Base-by-base conservation (phyloP, 2,113 vertebrate genomes). In the Brienomyrus brachyistius region DNA sequence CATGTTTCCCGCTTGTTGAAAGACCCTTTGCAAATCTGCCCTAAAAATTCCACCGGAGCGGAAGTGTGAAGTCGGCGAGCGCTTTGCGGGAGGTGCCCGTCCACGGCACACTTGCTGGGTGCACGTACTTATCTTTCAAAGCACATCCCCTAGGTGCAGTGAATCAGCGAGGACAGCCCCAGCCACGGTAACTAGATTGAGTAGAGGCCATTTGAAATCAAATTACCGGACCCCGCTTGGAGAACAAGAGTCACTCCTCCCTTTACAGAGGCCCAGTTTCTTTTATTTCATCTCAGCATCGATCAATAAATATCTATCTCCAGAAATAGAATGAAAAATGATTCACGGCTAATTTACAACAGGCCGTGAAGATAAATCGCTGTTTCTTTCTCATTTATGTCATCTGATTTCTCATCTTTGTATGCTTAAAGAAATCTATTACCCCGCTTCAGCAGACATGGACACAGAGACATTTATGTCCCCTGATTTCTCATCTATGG, bases 301-400 rank as follows among this genome's bases (percentile, higher is more conserved):
- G 84, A 86, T 89, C 88, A 87, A 89, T 91, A 89, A 80, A 89
- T 86, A 91, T 86, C 45, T 89, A 87, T 89, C 88, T 89, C 52
- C 70, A 59, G 45, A 91, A 82, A 89, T 89, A 59, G 62, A 89
- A 77, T 89, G 74, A 91, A 86, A 87, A 91, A 91, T 91, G 88
- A 91, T 87, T 88, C 52, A 82, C 89, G 84, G 88, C 40, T 89
- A 89, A 91, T 89, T 91, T 87, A 91, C 27, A 23, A 83, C 43
- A 80, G 45, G 35, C 66, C 70, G 52, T 87, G 88, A 88, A 87
- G 85, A 91, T 87, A 87, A 87, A 89, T 74, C 23, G 85, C 48
- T 66, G 85, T 40, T 80, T 43, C 86, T 89, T 62, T 56, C 62
- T 87, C 51, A 80, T 91, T 80, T 82, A 40, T 91, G 88, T 91